phyloP scores from a whole-genome alignment of 2,888 invertebrate genomes.

The Pinctada fucata region DNA sequence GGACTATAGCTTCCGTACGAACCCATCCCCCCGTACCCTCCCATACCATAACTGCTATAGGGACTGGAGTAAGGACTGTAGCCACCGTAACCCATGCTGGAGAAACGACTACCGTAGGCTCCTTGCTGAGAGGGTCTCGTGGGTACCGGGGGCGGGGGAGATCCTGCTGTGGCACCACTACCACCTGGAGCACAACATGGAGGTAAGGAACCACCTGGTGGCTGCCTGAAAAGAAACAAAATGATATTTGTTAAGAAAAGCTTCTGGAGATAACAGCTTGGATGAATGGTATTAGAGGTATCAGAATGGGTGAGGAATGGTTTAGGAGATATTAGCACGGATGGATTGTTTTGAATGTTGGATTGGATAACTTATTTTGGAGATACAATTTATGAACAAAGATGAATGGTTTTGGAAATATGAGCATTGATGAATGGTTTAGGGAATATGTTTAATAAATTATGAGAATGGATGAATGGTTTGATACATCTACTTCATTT shows the following conservation, averaged over 20 bases:
- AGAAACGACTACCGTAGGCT: constrained; percentile 49
- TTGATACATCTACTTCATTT: too few relatives aligned
- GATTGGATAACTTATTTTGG: too few relatives aligned
- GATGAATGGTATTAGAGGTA: too few relatives aligned
- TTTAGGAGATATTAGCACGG: too few relatives aligned
- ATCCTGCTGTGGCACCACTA: constrained; percentile 38
- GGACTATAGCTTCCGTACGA: constrained; percentile 48
- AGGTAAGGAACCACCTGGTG: constrained; percentile 24
- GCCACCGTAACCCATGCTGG: constrained; percentile 49
- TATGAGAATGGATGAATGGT: too few relatives aligned
- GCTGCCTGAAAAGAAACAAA: constrained; percentile 8
- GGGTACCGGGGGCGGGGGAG: constrained; percentile 58
- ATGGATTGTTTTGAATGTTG: too few relatives aligned
- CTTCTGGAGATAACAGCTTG: too few relatives aligned
- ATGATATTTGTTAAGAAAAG: not conserved
- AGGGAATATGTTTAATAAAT: too few relatives aligned
- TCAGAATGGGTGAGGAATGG: too few relatives aligned
- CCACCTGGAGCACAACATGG: constrained; percentile 39
- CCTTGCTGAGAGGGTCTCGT: constrained; percentile 47
- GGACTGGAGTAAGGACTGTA: constrained; percentile 52
- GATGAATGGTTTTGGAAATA: too few relatives aligned
- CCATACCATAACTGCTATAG: constrained; percentile 43
- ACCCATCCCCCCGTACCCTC: constrained; percentile 41
- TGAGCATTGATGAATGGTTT: too few relatives aligned
- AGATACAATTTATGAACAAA: too few relatives aligned